Conservation (phyloP, 2,797 vertebrate genomes). For the Uromys caudimaculatus region DNA sequence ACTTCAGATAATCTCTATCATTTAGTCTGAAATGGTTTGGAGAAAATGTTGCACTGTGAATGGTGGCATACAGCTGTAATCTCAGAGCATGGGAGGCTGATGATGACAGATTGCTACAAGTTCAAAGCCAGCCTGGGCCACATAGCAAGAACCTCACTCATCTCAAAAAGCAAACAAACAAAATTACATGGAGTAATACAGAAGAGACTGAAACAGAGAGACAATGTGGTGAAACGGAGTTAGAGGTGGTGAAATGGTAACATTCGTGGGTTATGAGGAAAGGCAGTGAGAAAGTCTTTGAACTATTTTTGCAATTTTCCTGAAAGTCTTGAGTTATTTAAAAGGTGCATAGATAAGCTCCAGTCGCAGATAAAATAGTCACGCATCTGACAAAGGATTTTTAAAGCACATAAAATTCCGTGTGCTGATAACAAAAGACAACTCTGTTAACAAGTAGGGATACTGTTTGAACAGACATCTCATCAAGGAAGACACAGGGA, state of each 20-base stretch:
- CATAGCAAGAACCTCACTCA: background rate
- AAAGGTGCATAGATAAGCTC: background rate
- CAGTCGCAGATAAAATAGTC: slow-evolving; percentile 25
- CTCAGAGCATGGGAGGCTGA: background rate
- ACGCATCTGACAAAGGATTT: slow-evolving; percentile 18
- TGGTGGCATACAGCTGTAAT: background rate
- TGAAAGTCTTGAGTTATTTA: slow-evolving; percentile 13
- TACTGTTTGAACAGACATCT: slow-evolving; percentile 28
- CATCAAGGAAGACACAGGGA: background rate
- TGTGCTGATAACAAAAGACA: slow-evolving; percentile 14
- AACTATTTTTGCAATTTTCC: background rate
- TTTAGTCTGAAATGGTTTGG: background rate
- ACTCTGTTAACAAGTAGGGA: background rate
- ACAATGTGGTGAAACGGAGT: background rate
- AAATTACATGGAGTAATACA: background rate
- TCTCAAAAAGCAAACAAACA: background rate
- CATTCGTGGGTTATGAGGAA: background rate
- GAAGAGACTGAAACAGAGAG: background rate
- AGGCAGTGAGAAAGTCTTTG: slow-evolving; percentile 7
- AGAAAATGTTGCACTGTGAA: background rate
- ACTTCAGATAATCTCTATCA: background rate
- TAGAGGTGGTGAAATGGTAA: background rate
- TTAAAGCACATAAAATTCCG: background rate
- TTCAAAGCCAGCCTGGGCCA: background rate
- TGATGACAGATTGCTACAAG: background rate